Evolutionary conservation across 1,140 invertebrate genomes (phyloP).

Genomic region (Drosophila murphyi): DNA sequence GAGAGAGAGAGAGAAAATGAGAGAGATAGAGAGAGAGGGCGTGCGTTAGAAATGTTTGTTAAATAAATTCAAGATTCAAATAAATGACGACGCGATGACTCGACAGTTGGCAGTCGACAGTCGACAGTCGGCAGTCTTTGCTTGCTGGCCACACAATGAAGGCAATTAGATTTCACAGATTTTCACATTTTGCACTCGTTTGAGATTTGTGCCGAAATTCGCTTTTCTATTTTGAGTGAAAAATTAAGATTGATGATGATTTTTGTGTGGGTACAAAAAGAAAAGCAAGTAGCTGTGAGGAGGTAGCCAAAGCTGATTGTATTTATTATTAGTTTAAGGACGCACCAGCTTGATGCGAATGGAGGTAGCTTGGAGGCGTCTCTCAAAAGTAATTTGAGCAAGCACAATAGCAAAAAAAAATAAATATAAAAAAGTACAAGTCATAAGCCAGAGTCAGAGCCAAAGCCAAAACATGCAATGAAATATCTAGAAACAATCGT

Average conservation of each 20-base stretch:
- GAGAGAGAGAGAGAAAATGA: conserved; percentile 14
- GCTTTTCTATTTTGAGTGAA: conserved; percentile 25
- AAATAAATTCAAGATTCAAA: conserved; percentile 48
- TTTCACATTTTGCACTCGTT: conserved; percentile 52
- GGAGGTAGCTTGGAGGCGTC: conserved; percentile 7
- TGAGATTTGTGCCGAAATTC: conserved; percentile 47
- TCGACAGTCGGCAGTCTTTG: neutral
- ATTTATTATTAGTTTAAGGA: conserved; percentile 73
- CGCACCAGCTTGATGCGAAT: neutral
- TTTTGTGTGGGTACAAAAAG: neutral
- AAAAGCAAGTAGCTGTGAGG: neutral
- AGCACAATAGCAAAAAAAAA: conserved; percentile 7
- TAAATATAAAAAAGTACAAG: conserved; percentile 60
- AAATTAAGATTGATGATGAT: conserved; percentile 77
- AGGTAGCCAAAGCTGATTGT: conserved; percentile 10
- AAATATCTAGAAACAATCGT: conserved; percentile 75
- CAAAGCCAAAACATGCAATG: conserved; percentile 31
- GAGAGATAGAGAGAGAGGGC: conserved; percentile 30
- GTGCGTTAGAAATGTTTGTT: conserved; percentile 22
- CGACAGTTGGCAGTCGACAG: conserved; percentile 48
- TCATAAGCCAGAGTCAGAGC: conserved; percentile 54
- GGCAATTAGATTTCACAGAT: conserved; percentile 73
- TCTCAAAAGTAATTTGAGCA: conserved; percentile 65
- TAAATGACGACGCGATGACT: conserved; percentile 68
- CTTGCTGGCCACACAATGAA: conserved; percentile 28